Evolutionary conservation across 2,797 vertebrate species (phyloP).

Genomic region (Manis pentadactyla): DNA sequence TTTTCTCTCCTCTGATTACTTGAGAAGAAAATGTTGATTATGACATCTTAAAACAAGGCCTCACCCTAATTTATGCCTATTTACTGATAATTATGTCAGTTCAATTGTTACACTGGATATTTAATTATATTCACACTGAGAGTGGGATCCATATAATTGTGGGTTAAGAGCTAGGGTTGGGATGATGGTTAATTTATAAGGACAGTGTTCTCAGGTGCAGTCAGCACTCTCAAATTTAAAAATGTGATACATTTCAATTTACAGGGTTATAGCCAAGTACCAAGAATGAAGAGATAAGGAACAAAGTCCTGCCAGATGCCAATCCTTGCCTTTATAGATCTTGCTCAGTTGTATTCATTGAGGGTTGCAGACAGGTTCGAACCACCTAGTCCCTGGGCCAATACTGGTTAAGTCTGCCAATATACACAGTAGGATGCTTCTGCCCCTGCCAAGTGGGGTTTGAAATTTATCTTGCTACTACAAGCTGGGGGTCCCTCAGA

Average conservation of each 20-base stretch:
- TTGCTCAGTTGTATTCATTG: not conserved
- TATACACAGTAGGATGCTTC: not conserved
- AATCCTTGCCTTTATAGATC: not conserved
- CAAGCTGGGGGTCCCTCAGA: not conserved
- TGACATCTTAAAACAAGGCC: not conserved
- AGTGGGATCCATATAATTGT: slow-evolving; percentile 30
- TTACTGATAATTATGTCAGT: not conserved
- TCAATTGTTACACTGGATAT: not conserved
- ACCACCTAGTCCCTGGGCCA: not conserved
- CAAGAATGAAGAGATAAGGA: not conserved
- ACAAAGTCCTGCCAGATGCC: not conserved
- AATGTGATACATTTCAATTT: not conserved
- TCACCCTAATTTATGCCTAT: slow-evolving; percentile 17
- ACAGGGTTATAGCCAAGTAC: not conserved
- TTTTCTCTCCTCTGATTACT: slow-evolving; percentile 33
- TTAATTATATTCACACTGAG: not conserved
- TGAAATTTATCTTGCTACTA: not conserved
- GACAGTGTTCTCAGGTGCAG: not conserved
- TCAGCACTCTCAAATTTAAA: slow-evolving; percentile 5
- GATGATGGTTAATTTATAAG: slow-evolving; percentile 17
- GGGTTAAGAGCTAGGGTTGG: not conserved
- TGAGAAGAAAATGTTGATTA: slow-evolving; percentile 3
- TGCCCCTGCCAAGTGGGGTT: not conserved
- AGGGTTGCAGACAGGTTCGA: not conserved
- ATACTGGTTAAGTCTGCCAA: not conserved